phyloP scores from a whole-genome alignment of 2,888 invertebrate genomes.

The Eumerus sabulonum region DNA sequence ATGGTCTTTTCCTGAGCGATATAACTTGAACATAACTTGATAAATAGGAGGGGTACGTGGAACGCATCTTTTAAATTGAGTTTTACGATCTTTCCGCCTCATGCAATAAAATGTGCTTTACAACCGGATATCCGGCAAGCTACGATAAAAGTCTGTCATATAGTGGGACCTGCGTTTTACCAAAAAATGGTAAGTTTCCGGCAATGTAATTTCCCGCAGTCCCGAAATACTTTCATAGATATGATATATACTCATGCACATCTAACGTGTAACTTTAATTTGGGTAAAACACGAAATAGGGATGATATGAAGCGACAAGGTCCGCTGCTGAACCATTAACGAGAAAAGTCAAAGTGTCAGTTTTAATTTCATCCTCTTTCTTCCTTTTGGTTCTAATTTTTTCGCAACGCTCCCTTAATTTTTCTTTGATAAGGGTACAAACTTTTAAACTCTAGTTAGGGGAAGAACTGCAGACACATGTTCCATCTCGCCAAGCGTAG shows the following conservation, averaged over 20 bases:
- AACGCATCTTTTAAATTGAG: slow-evolving; percentile 39
- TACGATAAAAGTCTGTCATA: background rate
- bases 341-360: slow-evolving; percentile 14
- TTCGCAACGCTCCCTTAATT: too few relatives aligned
- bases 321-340: slow-evolving; percentile 9
- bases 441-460: too few relatives aligned
- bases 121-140: slow-evolving; percentile 35
- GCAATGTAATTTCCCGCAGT: slow-evolving; percentile 27
- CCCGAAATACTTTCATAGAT: too few relatives aligned
- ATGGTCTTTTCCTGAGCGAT: slow-evolving; percentile 2
- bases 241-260: background rate
- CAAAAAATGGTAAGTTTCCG: slow-evolving; percentile 36
- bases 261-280: slow-evolving; percentile 17
- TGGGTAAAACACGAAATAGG: background rate
- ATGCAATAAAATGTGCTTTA: slow-evolving; percentile 46
- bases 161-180: slow-evolving; percentile 5
- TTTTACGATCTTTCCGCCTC: slow-evolving; percentile 24
- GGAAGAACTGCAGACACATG: too few relatives aligned
- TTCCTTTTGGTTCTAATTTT: background rate
- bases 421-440: too few relatives aligned
- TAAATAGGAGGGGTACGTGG: background rate
- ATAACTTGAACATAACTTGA: slow-evolving; percentile 5
- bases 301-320: background rate
- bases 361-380: background rate
- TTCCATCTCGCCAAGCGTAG: too few relatives aligned